These are phyloP conservation scores for Metridium senile DNA, from an alignment of 92 coral and sea anemone genomes.

Conservation along the genomic window DNA sequence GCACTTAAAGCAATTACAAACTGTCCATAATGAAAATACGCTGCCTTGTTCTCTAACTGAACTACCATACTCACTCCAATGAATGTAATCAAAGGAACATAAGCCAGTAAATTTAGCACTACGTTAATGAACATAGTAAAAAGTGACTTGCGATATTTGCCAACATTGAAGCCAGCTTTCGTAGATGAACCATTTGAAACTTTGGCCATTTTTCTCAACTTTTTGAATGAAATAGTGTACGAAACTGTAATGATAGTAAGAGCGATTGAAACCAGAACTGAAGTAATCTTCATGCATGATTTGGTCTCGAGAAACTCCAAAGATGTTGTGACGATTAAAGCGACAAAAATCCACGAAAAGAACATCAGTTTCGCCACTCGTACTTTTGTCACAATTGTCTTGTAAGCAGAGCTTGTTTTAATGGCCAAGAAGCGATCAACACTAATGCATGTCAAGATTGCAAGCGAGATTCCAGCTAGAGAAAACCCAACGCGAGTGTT, in stretches of 20 bases:
- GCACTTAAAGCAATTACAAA: conserved; percentile 3
- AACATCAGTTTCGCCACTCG: not conserved
- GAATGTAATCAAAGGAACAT: not conserved
- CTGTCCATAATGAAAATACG: conserved; percentile 1
- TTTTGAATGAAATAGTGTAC: not conserved
- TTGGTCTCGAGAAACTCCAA: not conserved
- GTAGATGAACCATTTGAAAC: not conserved
- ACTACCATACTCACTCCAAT: not conserved
- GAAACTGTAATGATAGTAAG: not conserved
- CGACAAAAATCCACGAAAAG: not conserved
- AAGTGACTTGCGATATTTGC: conserved; percentile 8
- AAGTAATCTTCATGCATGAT: not conserved
- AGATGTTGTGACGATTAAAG: not conserved
- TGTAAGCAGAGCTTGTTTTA: not conserved
- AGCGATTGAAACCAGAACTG: not conserved
- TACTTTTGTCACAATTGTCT: not conserved
- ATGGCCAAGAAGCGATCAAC: conserved; percentile 18
- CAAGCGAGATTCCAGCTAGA: not conserved
- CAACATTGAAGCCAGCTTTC: not conserved
- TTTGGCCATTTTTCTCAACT: not conserved
- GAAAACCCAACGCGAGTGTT: not conserved
- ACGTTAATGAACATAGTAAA: conserved; percentile 6
- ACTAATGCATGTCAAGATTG: not conserved
- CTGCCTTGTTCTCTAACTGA: not conserved
- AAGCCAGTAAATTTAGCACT: not conserved